Base-by-base conservation (phyloP, 1,140 invertebrate species). In the Aphidius gifuensis region DNA sequence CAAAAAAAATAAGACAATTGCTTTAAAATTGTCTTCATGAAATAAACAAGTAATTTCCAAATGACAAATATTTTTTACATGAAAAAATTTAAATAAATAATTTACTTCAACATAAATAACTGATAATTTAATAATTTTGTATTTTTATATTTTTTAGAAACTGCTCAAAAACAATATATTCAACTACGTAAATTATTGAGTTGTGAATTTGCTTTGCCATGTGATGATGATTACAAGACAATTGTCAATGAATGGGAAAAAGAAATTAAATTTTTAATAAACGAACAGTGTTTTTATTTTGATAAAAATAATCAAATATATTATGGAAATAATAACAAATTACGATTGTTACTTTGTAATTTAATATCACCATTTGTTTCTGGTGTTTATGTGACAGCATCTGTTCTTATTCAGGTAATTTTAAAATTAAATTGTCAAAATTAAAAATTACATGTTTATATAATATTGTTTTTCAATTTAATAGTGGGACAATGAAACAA, bases 131-230 rank as follows among this genome's bases (percentile, higher is more conserved):
- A 16, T 16, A 16, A 16, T 16, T 16, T 16, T 16, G 16, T 16
- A 16, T 16, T 16, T 16, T 32, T 32, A 54, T 68, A 62, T 66
- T 66, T 78, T 79, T 54, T 70, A 86, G 85, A 78, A 44, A 16
- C 71, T 69, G 77, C 77, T 66, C 78, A 69, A 64, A 70, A 69
- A 64, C 69, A 75, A 59, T 85, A 84, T 63, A 62, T 69, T 45
- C 58, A 72, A n/a, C 64, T 88, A 38, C 78, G 85, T 65, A 80
- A 71, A 68, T 44, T 88, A 44, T 73, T 88, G 5, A 74, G 76
- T 40, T 76, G 81, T 57, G 86, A 89, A 73, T 87, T 87, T 71
- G 81, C 82, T 47, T 71, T 80, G 66, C 73, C 64, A 45, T 68
- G 68, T 55, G 74, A 74, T 66, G 64, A 71, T 63, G 70, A 69